phyloP scores from a whole-genome alignment of 35 echinoderm and acorn worm species.

The Lytechinus variegatus region DNA sequence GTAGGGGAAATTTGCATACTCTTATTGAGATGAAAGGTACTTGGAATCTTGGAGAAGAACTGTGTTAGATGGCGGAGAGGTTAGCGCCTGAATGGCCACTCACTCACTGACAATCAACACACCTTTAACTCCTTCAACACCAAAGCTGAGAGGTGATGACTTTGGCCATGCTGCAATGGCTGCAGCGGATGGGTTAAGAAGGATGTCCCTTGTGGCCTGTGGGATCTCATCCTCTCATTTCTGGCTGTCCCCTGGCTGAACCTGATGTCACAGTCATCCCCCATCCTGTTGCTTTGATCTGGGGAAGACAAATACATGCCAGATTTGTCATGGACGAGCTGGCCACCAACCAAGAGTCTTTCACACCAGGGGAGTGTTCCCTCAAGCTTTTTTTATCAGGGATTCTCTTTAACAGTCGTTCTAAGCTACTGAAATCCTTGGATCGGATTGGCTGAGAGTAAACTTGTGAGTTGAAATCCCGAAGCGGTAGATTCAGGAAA shows the following conservation, averaged over 20 bases:
- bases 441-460: no score
- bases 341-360: conserved; percentile 33
- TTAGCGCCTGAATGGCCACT: not conserved
- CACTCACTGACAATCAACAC: not conserved
- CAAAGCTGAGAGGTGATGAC: not conserved
- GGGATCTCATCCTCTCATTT: not conserved
- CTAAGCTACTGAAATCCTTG: no score
- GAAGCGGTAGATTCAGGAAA: no score
- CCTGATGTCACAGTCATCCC: conserved; percentile 16
- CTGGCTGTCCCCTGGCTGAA: conserved; percentile 21
- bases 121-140: not conserved
- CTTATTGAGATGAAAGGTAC: not conserved
- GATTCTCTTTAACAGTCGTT: no score
- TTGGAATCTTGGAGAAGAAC: not conserved
- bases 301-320: conserved; percentile 30
- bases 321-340: conserved; percentile 35
- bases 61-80: not conserved
- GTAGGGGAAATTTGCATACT: no score
- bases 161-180: not conserved
- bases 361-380: not conserved
- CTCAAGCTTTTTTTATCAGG: no score
- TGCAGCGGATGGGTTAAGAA: not conserved
- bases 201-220: not conserved
- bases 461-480: no score
- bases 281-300: conserved; percentile 15